Evolutionary conservation across 2,888 invertebrate genomes (phyloP), one percentile per base, ranked within the genome.

Genomic region (Cerastis leucographa): DNA sequence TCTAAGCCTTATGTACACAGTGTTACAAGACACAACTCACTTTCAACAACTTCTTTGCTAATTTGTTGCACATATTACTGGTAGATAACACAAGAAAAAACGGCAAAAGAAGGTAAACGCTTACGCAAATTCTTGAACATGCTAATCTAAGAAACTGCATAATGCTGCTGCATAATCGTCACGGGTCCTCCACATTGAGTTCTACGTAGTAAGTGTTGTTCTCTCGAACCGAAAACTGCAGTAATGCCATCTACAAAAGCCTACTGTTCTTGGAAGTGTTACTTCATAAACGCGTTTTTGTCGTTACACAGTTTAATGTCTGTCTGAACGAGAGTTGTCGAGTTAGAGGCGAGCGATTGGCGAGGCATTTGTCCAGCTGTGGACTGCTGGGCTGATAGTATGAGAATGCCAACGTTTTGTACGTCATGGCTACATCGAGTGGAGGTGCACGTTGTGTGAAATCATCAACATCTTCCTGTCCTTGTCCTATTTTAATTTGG

Each of bases 41-140:
- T 81, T 81, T 72, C 76, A 81, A 56, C 44, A 59, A 68, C 25
- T 25, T 59, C 44, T 75, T 85, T 35, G 70, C 67, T 76, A 76
- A 83, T 81, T 76, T 49, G 7, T 76, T 75, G 78, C 83, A 69
- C 62, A 85, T 40, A 80, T 46, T 85, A 61, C 54, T n/a, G 64
- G 56, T 56, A 54, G 42, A 68, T 69, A 22, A 68, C 68, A 74
- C 51, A 71, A 80, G 71, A 74, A 78, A 49, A 72, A 49, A 68
- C 44, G 29, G 68, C 68, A 81, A 74, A 74, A 71, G 68, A 85
- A 77, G 44, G 85, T 71, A 74, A 85, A 77, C 62, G 65, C 22
- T 81, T 74, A 77, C 66, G 83, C 59, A 71, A 81, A 83, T 74
- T 61, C 40, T 42, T 51, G 3, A 59, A 69, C 73, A 68, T 64